Conservation (phyloP, 2,888 invertebrate genomes). For the Ectemnius continuus region DNA sequence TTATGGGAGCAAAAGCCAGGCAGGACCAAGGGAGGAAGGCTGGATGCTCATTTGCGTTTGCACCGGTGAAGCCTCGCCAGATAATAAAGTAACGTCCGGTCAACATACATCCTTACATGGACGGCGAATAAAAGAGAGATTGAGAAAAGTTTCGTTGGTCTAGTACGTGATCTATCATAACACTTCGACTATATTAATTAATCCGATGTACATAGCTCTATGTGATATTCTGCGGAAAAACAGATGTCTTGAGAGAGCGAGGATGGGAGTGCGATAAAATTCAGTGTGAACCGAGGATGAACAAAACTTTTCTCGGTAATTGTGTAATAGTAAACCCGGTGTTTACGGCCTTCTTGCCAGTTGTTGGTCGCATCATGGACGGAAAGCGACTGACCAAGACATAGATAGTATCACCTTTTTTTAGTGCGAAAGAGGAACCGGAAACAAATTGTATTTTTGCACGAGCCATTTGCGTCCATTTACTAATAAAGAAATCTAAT, state of each 20-base stretch:
- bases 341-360: constrained; percentile 53
- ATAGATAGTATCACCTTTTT: constrained; percentile 45
- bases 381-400: constrained; percentile 29
- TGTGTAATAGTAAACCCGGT: constrained; percentile 4
- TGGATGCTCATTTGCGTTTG: not conserved
- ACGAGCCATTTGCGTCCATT: constrained; percentile 64
- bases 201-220: constrained; percentile 28
- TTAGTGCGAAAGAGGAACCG: constrained; percentile 46
- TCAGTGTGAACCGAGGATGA: not conserved
- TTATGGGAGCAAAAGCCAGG: constrained; percentile 26
- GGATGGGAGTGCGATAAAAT: not conserved
- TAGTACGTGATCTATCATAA: not conserved
- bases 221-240: constrained; percentile 9
- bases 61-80: no score
- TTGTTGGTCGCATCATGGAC: constrained; percentile 18
- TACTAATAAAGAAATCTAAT: constrained; percentile 57
- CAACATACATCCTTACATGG: no score
- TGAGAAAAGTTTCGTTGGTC: constrained; percentile 34
- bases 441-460: constrained; percentile 68
- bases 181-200: not conserved
- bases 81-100: no score
- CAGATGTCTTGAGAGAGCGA: not conserved
- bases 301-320: constrained; percentile 19
- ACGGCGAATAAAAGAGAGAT: not conserved
- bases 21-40: constrained; percentile 15